Conservation (phyloP, 1,140 invertebrate genomes). For the Thaumatotibia leucotreta region DNA sequence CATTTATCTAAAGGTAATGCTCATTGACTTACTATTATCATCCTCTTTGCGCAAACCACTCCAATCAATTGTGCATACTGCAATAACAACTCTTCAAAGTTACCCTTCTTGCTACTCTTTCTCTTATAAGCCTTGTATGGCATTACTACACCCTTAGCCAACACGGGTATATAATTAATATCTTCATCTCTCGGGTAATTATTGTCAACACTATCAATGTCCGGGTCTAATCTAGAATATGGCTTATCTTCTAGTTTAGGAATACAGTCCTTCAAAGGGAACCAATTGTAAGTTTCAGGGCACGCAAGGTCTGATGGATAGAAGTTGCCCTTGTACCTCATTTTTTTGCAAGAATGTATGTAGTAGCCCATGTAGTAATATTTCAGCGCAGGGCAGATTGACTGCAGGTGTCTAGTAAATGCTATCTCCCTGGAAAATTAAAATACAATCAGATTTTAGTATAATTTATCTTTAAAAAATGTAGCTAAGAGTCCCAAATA, state of each 20-base stretch:
- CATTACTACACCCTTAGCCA: conserved; percentile 51
- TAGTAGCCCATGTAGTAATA: conserved; percentile 99
- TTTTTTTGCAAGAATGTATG: conserved; percentile 97
- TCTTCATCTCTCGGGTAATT: conserved; percentile 68
- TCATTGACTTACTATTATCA: conserved; percentile 39
- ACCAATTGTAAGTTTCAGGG: conserved; percentile 94
- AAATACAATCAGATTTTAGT: no score
- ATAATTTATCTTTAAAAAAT: no score
- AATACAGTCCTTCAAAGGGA: conserved; percentile 80
- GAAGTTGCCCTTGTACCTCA: conserved; percentile 96
- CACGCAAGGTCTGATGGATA: conserved; percentile 94
- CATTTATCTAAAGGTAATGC: background rate
- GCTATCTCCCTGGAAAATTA: conserved; percentile 89
- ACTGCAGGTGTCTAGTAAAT: conserved; percentile 85
- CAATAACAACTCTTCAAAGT: conserved; percentile 56
- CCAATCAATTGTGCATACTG: conserved; percentile 81
- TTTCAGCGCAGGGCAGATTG: conserved; percentile 79
- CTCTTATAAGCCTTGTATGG: conserved; percentile 48
- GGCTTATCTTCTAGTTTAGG: conserved; percentile 84
- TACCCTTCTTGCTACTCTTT: conserved; percentile 26
- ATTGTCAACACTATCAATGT: conserved; percentile 72
- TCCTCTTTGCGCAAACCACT: conserved; percentile 38
- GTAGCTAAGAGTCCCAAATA: no score
- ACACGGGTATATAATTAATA: conserved; percentile 61
- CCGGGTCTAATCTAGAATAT: conserved; percentile 83